A percentile compares a stretch with the other conserved stretches of the same genome.
Evolutionary conservation across 2,888 invertebrate species (phyloP).

Genomic region (Lasioglossum leucozonium): DNA sequence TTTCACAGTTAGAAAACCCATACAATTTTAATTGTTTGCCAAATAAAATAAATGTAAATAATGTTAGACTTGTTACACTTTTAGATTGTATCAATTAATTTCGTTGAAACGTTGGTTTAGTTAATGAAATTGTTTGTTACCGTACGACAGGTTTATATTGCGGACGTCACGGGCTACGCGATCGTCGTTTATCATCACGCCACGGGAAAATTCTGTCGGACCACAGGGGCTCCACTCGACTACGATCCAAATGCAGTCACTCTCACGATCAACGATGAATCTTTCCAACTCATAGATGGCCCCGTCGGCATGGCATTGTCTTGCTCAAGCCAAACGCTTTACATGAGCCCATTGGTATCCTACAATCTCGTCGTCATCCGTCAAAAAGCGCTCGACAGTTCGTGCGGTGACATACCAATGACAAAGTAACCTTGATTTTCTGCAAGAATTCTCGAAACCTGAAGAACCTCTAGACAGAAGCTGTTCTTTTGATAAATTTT

Average conservation of each 20-base stretch:
- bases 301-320: conserved; percentile 88
- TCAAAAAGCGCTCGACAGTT: fast-evolving
- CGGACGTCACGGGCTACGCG: conserved; percentile 88
- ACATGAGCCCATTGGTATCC: conserved; percentile 73
- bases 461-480: not conserved
- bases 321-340: conserved; percentile 76
- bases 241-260: conserved; percentile 49
- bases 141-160: conserved; percentile 86
- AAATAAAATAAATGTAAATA: no score
- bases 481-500: not conserved
- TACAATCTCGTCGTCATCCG: conserved; percentile 55
- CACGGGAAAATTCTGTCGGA: conserved; percentile 51
- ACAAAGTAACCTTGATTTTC: not conserved
- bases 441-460: not conserved
- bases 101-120: not conserved
- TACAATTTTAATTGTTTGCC: no score
- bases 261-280: conserved; percentile 84
- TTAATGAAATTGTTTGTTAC: not conserved
- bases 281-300: conserved; percentile 89
- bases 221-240: conserved; percentile 62
- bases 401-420: not conserved
- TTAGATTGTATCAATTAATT: not conserved
- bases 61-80: no score
- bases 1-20: no score
- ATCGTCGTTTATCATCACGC: conserved; percentile 87